These are phyloP conservation scores for Acromyrmex heyeri DNA, from an alignment of 1,140 invertebrate species.

Conservation along the genomic window DNA sequence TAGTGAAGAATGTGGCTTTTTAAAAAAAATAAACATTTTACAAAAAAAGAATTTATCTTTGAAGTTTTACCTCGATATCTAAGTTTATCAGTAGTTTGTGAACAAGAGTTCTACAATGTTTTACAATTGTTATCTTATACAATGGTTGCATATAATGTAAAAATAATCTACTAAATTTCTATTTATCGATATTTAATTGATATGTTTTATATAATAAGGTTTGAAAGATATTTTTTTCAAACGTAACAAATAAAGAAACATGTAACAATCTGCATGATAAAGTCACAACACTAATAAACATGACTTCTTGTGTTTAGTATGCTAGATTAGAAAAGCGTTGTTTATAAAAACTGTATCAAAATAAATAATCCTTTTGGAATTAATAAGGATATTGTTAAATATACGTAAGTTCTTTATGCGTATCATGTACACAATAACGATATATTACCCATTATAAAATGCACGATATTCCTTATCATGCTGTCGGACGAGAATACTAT, in stretches of 20 bases:
- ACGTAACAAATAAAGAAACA: not conserved
- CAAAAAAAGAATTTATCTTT: not conserved
- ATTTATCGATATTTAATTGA: slow-evolving; percentile 32
- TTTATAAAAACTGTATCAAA: not conserved
- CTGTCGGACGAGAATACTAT: slow-evolving; percentile 4
- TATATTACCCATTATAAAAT: slow-evolving; percentile 33
- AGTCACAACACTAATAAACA: not conserved
- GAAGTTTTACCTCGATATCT: not conserved
- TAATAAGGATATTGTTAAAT: slow-evolving; percentile 17
- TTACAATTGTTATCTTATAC: not conserved
- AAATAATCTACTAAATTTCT: slow-evolving; percentile 20
- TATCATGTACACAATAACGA: slow-evolving; percentile 36
- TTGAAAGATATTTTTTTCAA: slow-evolving; percentile 6
- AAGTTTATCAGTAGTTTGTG: not conserved
- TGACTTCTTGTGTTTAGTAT: not conserved
- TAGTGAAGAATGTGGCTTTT: not conserved
- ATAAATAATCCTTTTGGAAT: slow-evolving; percentile 20
- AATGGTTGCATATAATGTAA: not conserved
- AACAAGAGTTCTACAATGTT: not conserved
- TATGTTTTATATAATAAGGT: not conserved
- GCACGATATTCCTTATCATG: slow-evolving; percentile 30
- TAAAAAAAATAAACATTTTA: too few species aligned
- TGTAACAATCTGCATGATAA: not conserved
- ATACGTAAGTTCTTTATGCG: not conserved
- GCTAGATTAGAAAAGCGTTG: not conserved